Base-by-base conservation (phyloP, 2,797 vertebrate genomes). In the Zonotrichia albicollis region DNA sequence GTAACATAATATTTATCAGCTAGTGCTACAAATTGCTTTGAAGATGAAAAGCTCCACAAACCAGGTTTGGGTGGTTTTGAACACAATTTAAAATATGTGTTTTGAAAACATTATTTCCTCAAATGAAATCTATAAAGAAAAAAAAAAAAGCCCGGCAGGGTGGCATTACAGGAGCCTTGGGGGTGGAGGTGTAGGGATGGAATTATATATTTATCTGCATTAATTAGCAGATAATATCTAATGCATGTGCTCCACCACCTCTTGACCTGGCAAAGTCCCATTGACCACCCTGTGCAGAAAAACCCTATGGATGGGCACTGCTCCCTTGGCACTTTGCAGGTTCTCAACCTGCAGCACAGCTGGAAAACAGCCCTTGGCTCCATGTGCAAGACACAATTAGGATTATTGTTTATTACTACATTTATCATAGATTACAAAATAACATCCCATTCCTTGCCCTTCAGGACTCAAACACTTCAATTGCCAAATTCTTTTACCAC, bases 1-100 rank as follows among this genome's bases (percentile, higher is more conserved):
- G 91, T 78, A 96, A 91, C 92, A 84, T 78, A 77, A 84, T 93
- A 92, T 91, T 94, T 92, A 94, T 89, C 84, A 89, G 80, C 74
- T 40, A 57, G 67, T 22, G 66, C 58, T 93, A 90, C 62, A 94
- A 90, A 94, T 67, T 50, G 50, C 94, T 96, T 95, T 96, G 93
- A 96, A 95, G 95, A 94, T 79, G 67, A 96, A 94, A 94, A 93
- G 77, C 7, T 18, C 34, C 61, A 61, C 12, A 87, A 77, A 90
- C 26, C 32, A 91, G 48, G 74, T 90, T 71, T 61, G 60, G 71
- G 66, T 79, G 65, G 64, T 79, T 72, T 83, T 54, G 70, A 88
- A 72, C 36, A 67, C 74, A 54, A 82, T 79, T 58, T 57, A 84
- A 50, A 89, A 75, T 36, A 87, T 48, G 2, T 18, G 32, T 73